Base-by-base conservation (phyloP, 2,888 invertebrate species). In the Coleophora flavipennella region DNA sequence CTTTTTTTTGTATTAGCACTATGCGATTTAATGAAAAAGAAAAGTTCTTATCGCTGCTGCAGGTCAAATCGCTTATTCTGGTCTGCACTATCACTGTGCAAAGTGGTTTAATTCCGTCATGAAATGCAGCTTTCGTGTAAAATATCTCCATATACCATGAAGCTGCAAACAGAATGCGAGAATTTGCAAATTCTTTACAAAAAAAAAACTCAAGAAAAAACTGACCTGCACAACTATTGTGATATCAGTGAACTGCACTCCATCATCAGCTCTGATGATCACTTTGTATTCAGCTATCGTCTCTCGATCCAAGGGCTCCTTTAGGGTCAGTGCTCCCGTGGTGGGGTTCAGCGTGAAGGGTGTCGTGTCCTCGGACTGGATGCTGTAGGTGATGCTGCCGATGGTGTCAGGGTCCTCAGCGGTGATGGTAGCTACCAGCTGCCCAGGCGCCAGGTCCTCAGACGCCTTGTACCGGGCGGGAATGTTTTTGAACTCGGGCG, bases 351-450 rank as follows among this genome's bases (percentile, higher is more conserved):
- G 71, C 14, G 86, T 75, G 72, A 96, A 95, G 39, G 90, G 91
- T 13, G 86, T 87, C 33, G 88, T 87, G 50, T 88, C 89, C 1
- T 88, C 90, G 39, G 86, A 84, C 38, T 91, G 86, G 49, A 95
- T 87, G 41, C 89, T 89, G 78, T 94, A 96, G 13, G 89, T 88
- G 46, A 94, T 85, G 29, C 87, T 87, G 8, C 95, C 94, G 46
- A 93, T 89, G 2, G 92, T 92, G 72, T 96, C 96, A 0, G 95
- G 93, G 76, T 96, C 96, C 43, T 89, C 88, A 10, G 96, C 96
- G 37, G 86, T 87, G 39, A 96, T 88, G 8, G 89, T 89, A 8
- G 92, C 91, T 44, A 96, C 91, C 29, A 89, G 77, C 58, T 93
- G 92, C 7, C 94, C 95, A 1, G 92, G 91, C 29, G 93, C 91